These are phyloP conservation scores for Halictus quadricinctus DNA, from an alignment of 2,888 invertebrate species.

Conservation along the genomic window DNA sequence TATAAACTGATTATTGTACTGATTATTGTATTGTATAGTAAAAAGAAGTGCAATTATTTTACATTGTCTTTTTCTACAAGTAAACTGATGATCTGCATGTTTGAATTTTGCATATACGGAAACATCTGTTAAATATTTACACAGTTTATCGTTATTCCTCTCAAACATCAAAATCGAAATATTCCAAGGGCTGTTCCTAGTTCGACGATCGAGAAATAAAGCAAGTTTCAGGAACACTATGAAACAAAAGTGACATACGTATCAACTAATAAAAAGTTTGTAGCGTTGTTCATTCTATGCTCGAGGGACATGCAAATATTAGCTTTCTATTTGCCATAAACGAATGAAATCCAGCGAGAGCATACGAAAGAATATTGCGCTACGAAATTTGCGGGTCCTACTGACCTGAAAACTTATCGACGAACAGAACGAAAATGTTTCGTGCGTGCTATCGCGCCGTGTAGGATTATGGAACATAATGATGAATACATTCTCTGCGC, in stretches of 20 bases:
- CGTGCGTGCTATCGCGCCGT: conserved; percentile 20
- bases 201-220: neutral
- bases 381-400: conserved; percentile 6
- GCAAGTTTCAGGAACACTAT: neutral
- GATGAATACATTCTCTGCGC: neutral
- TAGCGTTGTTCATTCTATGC: neutral
- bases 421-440: conserved; percentile 10
- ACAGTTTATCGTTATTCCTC: neutral
- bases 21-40: neutral
- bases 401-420: conserved; percentile 1
- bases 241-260: neutral
- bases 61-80: no score
- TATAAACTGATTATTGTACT: neutral
- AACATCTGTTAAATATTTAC: no score
- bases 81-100: no score
- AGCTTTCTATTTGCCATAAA: neutral
- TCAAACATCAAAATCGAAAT: neutral
- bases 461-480: neutral
- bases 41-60: no score
- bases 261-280: neutral
- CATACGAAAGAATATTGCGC: neutral
- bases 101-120: no score
- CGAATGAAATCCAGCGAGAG: neutral
- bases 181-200: neutral
- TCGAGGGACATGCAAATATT: neutral